Base-by-base conservation (phyloP, 2,888 invertebrate genomes). In the Abrostola triplasia region DNA sequence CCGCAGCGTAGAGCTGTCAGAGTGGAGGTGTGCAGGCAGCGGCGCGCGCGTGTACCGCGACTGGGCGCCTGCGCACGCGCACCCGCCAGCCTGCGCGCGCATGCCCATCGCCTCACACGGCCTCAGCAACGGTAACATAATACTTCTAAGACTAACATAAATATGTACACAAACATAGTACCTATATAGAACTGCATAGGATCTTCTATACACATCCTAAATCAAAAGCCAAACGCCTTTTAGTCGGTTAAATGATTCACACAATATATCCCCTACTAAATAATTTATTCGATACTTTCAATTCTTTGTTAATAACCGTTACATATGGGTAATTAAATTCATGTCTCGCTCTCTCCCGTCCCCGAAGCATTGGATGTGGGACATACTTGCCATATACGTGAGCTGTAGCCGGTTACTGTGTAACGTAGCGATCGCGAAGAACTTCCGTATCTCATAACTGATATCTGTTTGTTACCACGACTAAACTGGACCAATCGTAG, bases 11-110 rank as follows among this genome's bases (percentile, higher is more conserved):
- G 93, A 93, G 84, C 70, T 90, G 59, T 90, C 92, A 0, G 92
- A 92, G 64, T 93, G 93, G 93, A 90, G 88, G 93, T 90, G 88
- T 88, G 95, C 84, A 8, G 77, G 78, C 11, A 80, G 80, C 81
- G 84, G 81, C 42, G 91, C 95, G 88, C 95, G 96, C 84, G 95
- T 95, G 88, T 95, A 95, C 91, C 95, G 95, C 90, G 95, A 95
- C 94, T 95, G 94, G 93, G 86, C 88, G 52, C 75, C 92, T 73
- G 91, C 92, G 81, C 90, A 91, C 77, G 93, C 95, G 86, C 95
- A 95, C 85, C 94, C 93, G 51, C 93, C 95, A 64, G 95, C 95
- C 75, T 93, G 92, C 89, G 95, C 93, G 66, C 89, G 91, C 80
- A 93, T 93, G 93, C 93, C 94, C 69, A 89, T 87, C 82, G 88